phyloP scores from a whole-genome alignment of 2,113 vertebrate species.

The Oryzias celebensis region DNA sequence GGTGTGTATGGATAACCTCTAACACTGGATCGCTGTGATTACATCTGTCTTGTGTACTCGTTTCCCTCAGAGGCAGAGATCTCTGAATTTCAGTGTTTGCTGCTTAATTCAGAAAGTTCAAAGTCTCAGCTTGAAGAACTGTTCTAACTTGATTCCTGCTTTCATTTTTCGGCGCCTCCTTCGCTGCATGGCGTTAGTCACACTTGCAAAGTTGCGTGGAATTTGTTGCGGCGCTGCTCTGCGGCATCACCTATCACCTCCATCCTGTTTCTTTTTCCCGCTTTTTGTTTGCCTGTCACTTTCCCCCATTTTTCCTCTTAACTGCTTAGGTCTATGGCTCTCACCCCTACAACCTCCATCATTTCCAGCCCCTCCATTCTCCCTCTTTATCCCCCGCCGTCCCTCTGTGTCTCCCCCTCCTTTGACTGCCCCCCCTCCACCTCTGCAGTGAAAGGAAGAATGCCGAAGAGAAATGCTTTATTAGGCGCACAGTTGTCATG shows the following conservation, averaged over 20 bases:
- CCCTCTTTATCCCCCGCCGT: constrained; percentile 25
- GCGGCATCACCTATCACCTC: constrained; percentile 68
- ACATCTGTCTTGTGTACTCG: constrained; percentile 37
- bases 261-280: constrained; percentile 66
- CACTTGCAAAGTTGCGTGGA: constrained; percentile 50
- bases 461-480: constrained; percentile 84
- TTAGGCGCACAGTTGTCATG: constrained; percentile 81
- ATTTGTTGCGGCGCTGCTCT: constrained; percentile 43
- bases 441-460: constrained; percentile 77
- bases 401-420: constrained; percentile 36
- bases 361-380: constrained; percentile 52
- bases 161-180: constrained; percentile 28
- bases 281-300: constrained; percentile 62
- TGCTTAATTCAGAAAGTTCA: constrained; percentile 12
- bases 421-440: constrained; percentile 51
- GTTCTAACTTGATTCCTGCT: constrained; percentile 33
- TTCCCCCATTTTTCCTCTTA: constrained; percentile 58
- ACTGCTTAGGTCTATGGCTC: constrained; percentile 50
- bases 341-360: constrained; percentile 67
- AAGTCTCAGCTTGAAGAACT: constrained; percentile 39
- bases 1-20: constrained; percentile 10
- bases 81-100: constrained; percentile 23
- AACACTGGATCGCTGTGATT: constrained; percentile 47
- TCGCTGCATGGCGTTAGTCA: constrained; percentile 54
- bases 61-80: constrained; percentile 17